phyloP scores from a whole-genome alignment of 2,888 invertebrate species.

The Drosophila stalkeri region DNA sequence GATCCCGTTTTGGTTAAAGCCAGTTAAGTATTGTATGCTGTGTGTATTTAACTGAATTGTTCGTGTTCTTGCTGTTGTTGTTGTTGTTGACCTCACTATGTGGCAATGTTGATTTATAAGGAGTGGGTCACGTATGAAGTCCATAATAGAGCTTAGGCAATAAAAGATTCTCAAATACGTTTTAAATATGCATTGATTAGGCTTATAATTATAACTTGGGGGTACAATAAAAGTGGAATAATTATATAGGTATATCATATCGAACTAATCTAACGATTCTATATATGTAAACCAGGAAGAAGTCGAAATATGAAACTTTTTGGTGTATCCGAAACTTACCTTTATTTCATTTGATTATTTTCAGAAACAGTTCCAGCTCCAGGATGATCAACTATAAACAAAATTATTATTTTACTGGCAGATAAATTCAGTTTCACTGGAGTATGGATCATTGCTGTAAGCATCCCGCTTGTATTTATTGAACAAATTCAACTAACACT shows the following conservation, averaged over 20 bases:
- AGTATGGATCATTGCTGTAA: no score
- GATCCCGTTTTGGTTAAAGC: constrained; percentile 59
- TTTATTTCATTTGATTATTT: neutral
- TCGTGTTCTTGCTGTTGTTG: constrained; percentile 32
- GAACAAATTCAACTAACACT: neutral
- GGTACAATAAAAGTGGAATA: neutral
- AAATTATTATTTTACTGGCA: no score
- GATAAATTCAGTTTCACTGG: no score
- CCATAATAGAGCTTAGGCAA: neutral
- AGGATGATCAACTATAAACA: neutral
- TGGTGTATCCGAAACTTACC: neutral
- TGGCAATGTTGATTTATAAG: constrained; percentile 3
- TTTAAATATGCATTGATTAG: neutral
- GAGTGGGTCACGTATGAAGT: constrained; percentile 14
- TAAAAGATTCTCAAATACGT: neutral
- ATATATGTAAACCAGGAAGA: neutral
- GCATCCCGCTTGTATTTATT: no score
- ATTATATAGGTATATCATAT: neutral
- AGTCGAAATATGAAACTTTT: neutral
- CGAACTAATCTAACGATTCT: neutral
- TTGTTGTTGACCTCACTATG: constrained; percentile 4
- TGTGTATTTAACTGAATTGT: constrained; percentile 30
- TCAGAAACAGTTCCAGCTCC: neutral
- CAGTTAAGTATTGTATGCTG: constrained; percentile 36
- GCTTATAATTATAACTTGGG: neutral